Evolutionary conservation across 2,797 vertebrate genomes (phyloP).

Genomic region (Chrysocyon brachyurus): DNA sequence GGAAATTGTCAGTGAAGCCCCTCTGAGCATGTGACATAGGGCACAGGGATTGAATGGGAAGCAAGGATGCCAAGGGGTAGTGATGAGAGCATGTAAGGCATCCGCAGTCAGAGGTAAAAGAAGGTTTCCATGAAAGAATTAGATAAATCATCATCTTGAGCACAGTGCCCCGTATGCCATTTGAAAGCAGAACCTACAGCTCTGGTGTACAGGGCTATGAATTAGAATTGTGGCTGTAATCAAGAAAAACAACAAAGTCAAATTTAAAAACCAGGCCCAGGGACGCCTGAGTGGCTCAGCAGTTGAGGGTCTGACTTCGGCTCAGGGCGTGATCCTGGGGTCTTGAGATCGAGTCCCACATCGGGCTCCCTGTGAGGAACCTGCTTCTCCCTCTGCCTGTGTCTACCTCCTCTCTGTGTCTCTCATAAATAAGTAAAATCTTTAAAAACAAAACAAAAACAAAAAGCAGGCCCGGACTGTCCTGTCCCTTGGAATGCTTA

Average conservation of each 20-base stretch:
- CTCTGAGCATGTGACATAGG: background rate
- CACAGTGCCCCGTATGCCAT: conserved; percentile 28
- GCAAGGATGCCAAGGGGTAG: background rate
- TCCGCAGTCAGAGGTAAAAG: conserved; percentile 17
- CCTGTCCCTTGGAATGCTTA: background rate
- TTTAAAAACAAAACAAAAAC: background rate
- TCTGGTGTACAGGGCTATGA: conserved; percentile 47
- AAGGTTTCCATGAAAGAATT: conserved; percentile 59
- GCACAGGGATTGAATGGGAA: background rate
- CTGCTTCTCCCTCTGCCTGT: too few species aligned
- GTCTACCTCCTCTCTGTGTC: too few species aligned
- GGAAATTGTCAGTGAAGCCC: background rate
- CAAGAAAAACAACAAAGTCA: conserved; percentile 56
- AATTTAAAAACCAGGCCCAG: conserved; percentile 43
- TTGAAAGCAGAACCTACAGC: conserved; percentile 51
- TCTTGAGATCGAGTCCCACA: too few species aligned
- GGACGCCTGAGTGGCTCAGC: too few species aligned
- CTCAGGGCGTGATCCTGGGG: too few species aligned
- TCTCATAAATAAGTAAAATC: too few species aligned
- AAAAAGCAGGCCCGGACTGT: background rate
- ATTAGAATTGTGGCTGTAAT: conserved; percentile 44
- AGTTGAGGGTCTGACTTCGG: too few species aligned
- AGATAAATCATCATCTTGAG: conserved; percentile 60
- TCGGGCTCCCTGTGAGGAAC: too few species aligned
- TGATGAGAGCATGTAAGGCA: conserved; percentile 35